Evolutionary conservation across 2,797 vertebrate species (phyloP), one percentile per base, ranked within the genome.

Genomic region (Argentina silus): DNA sequence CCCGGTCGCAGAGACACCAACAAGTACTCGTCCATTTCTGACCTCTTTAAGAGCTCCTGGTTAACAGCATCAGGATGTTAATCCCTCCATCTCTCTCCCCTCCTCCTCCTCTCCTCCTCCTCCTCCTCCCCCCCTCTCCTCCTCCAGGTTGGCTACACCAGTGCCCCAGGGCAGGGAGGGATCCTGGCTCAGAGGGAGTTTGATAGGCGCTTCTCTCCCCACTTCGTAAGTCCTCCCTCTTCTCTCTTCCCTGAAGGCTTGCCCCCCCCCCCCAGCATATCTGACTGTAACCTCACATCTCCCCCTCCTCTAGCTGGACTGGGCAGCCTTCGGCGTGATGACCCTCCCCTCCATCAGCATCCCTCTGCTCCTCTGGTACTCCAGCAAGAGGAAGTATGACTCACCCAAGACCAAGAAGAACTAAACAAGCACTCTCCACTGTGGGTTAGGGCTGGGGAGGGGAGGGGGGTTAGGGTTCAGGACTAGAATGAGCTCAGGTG

Each of bases 261-360:
- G 27, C 27, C 27, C 27, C 27, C 27, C 27, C 27, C 27, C 27
- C 1, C 27, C 27, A 36, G 4, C 27, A 36, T 36, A 36, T n/a
- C 45, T 61, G 57, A 12, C 23, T 36, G 21, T 68, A 50, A 64
- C 8, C 36, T 67, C n/a, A 3, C 61, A 21, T 55, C 11, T 67
- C 12, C 10, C 74, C 70, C 60, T 69, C 64, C 57, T 74, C 0
- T 64, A 99, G 98, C 89, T 98, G 92, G 97, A 99, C 90, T 99
- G 98, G 97, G 96, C 96, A 0, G 97, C 98, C 0, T 99, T 99
- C 0, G 97, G 97, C 0, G 96, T 99, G 78, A 98, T 99, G 97
- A 99, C 98, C 0, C 90, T 99, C 3, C 98, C 98, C 0, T 99
- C 98, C 84, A 98, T 99, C 0, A 96, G 97, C 55, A 96, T 99